phyloP scores from a whole-genome alignment of 2,797 vertebrate genomes.

The Malurus leucopterus region DNA sequence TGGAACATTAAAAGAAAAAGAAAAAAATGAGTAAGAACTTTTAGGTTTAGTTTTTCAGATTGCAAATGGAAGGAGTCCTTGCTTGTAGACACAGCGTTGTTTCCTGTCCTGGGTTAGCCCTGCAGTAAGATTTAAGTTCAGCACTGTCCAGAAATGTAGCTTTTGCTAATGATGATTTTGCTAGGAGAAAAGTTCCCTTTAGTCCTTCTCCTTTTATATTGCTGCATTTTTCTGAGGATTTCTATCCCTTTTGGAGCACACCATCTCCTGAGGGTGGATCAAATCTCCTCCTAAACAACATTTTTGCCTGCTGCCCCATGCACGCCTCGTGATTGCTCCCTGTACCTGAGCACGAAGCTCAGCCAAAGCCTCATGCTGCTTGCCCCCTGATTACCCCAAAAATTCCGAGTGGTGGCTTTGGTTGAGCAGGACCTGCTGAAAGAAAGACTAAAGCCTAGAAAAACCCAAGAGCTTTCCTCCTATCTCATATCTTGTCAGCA shows the following conservation, averaged over 20 bases:
- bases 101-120: not conserved
- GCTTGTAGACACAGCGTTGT: not conserved
- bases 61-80: rapidly evolving
- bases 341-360: not conserved
- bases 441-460: not conserved
- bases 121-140: not conserved
- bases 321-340: rapidly evolving
- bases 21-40: not conserved
- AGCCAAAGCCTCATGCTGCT: not conserved
- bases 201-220: not conserved
- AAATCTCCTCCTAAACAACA: not conserved
- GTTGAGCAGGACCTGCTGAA: not conserved
- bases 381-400: not conserved
- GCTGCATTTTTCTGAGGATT: not conserved
- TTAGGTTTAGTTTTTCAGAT: not conserved
- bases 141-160: rapidly evolving
- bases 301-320: not conserved
- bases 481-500: not conserved
- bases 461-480: not conserved
- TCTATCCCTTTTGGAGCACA: not conserved
- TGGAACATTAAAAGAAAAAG: not conserved
- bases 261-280: not conserved
- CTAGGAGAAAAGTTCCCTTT: not conserved
- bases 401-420: not conserved
- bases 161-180: not conserved